Percentiles rank a stretch among this genome's conserved stretches.
phyloP scores from a whole-genome alignment of 1,140 invertebrate species.

The Cyclargus thomasi region DNA sequence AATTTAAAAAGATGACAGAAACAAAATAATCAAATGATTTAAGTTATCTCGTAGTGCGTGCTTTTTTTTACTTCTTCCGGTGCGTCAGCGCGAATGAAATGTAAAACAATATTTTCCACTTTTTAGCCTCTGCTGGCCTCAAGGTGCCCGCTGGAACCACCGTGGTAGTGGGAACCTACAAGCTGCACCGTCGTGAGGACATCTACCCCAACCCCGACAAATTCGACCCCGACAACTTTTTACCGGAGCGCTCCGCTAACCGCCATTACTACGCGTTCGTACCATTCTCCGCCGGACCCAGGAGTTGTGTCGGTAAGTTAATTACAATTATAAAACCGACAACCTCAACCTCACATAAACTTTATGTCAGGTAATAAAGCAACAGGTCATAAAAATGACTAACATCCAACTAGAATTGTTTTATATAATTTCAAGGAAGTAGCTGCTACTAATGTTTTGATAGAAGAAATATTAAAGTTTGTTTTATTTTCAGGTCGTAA shows the following conservation, averaged over 20 bases:
- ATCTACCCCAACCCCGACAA: slow-evolving; percentile 88
- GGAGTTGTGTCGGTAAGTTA: slow-evolving; percentile 85
- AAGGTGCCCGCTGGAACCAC: slow-evolving; percentile 80
- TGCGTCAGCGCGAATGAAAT: too few relatives aligned
- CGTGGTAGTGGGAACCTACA: slow-evolving; percentile 80
- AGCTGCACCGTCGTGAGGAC: slow-evolving; percentile 85
- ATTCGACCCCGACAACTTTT: slow-evolving; percentile 95
- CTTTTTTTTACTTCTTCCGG: too few relatives aligned
- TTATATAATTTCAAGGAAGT: too few relatives aligned
- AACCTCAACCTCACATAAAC: not conserved
- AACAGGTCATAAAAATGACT: too few relatives aligned
- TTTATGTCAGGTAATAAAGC: not conserved
- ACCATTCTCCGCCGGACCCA: slow-evolving; percentile 92
- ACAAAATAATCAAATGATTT: too few relatives aligned
- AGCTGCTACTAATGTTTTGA: too few relatives aligned
- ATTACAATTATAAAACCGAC: too few relatives aligned
- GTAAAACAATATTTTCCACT: not conserved
- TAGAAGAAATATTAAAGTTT: not conserved
- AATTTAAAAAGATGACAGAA: too few relatives aligned
- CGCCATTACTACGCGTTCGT: slow-evolving; percentile 91
- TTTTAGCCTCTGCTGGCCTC: slow-evolving; percentile 74
- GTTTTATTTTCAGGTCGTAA: slow-evolving; percentile 80
- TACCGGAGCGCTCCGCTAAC: slow-evolving; percentile 86
- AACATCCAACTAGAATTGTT: too few relatives aligned
- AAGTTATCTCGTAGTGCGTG: too few relatives aligned